Evolutionary conservation across 2,113 vertebrate genomes (phyloP).

Genomic region (Lates calcarifer): DNA sequence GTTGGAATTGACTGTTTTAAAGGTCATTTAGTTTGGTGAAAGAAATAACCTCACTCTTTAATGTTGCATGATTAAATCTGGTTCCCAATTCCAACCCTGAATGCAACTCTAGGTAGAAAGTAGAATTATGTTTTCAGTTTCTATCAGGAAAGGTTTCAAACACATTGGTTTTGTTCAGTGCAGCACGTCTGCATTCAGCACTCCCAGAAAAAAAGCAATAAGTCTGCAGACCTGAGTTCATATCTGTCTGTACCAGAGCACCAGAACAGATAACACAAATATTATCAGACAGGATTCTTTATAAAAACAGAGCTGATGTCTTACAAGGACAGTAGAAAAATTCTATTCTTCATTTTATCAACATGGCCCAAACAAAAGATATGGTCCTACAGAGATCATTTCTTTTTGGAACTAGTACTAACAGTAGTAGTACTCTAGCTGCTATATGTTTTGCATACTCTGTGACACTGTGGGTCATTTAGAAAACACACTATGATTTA

Average conservation of each 20-base stretch:
- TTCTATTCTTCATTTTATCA: no score
- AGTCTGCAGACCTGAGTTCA: constrained; percentile 7
- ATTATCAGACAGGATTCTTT: constrained; percentile 11
- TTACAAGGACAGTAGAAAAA: no score
- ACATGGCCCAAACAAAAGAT: no score
- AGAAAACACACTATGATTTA: no score
- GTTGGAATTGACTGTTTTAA: no score
- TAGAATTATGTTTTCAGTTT: background rate
- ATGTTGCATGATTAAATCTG: background rate
- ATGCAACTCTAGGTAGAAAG: background rate
- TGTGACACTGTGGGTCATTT: no score
- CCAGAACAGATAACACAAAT: constrained; percentile 19
- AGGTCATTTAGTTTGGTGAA: background rate
- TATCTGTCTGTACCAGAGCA: background rate
- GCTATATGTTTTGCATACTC: no score
- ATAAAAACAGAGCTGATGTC: background rate
- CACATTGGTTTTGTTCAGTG: background rate
- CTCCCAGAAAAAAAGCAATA: no score
- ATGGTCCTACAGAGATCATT: no score
- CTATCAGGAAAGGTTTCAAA: background rate
- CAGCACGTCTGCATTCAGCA: constrained; percentile 15
- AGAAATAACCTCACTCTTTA: background rate
- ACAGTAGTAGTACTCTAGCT: no score
- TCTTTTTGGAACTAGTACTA: no score
- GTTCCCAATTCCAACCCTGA: background rate